A percentile compares a stretch with the other conserved stretches of the same genome.
Conservation (phyloP, 2,113 vertebrate species). For the Acrocephalus arundinaceus region DNA sequence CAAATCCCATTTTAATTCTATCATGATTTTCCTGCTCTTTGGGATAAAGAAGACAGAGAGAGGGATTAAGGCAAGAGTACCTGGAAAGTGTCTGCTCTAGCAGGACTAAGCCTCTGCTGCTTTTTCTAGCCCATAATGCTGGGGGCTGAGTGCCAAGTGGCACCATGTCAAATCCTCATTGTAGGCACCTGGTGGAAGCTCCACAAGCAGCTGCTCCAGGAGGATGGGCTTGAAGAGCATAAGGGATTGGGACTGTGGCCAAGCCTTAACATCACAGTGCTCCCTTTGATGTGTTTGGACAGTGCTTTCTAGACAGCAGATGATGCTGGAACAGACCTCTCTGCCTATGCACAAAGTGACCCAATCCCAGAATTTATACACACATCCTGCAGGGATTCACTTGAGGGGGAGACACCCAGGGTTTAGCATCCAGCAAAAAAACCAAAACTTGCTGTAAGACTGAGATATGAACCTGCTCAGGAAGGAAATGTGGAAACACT, state of each 20-base stretch:
- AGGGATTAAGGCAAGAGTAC: conserved; percentile 48
- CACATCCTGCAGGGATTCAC: not conserved
- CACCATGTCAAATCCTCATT: conserved; percentile 2
- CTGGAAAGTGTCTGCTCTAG: conserved; percentile 55
- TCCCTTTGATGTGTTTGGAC: conserved; percentile 42
- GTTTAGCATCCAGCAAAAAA: not conserved
- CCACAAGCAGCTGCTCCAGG: conserved; percentile 42
- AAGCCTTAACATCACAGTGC: not conserved
- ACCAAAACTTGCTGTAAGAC: not conserved
- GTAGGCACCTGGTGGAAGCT: conserved; percentile 61
- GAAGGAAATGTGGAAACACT: not conserved
- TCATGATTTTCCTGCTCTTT: conserved; percentile 33
- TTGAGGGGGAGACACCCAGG: not conserved
- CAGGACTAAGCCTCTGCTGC: conserved; percentile 34
- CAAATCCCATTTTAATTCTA: conserved; percentile 46
- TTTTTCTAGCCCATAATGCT: conserved; percentile 8
- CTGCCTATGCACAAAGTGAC: not conserved
- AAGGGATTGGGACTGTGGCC: not conserved
- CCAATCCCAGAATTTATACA: not conserved
- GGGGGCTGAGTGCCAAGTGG: conserved; percentile 38
- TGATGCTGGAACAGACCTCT: conserved; percentile 25
- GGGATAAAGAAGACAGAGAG: conserved; percentile 54
- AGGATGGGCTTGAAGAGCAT: conserved; percentile 24
- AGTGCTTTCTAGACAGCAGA: conserved; percentile 39
- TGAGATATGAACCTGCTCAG: not conserved